Percentiles rank a stretch among this genome's conserved stretches.
These are phyloP conservation scores for Ciona savignyi DNA, from an alignment of 23 tunicate species.

Conservation along the genomic window DNA sequence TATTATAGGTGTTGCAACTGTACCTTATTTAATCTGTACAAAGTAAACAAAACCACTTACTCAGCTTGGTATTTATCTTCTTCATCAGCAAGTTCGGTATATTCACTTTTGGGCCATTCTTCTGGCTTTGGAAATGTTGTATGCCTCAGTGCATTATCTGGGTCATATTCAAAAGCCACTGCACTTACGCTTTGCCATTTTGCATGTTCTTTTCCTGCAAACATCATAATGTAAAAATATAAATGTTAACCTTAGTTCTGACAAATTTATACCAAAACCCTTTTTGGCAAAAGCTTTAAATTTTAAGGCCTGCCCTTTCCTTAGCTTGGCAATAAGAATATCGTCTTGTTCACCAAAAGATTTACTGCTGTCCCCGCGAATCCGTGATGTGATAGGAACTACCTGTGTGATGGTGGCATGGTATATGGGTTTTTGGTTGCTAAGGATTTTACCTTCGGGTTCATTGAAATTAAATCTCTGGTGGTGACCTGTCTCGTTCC, in stretches of 20 bases:
- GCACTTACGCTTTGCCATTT: constrained; percentile 97
- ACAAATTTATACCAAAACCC: constrained; percentile 63
- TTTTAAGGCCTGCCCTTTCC: constrained; percentile 96
- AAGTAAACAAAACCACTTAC: constrained; percentile 19
- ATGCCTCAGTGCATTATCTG: constrained; percentile 95
- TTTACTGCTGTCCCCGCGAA: constrained; percentile 56
- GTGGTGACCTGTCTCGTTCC: constrained; percentile 96
- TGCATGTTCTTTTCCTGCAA: constrained; percentile 90
- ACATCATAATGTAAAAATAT: background rate
- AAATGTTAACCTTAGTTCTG: background rate
- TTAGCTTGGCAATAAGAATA: constrained; percentile 83
- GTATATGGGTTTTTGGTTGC: too few species aligned
- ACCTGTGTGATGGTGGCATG: too few species aligned
- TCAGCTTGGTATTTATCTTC: constrained; percentile 90
- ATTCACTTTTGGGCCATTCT: constrained; percentile 98
- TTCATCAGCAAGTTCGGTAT: constrained; percentile 80
- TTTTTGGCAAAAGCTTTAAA: constrained; percentile 95
- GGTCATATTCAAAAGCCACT: constrained; percentile 97
- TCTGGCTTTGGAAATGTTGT: constrained; percentile 99
- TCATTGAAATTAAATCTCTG: constrained; percentile 79
- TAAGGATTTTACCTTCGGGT: constrained; percentile 59
- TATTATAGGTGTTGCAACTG: too few species aligned
- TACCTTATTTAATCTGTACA: too few species aligned
- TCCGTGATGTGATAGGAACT: constrained; percentile 79
- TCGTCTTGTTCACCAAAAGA: constrained; percentile 86